Evolutionary conservation across 1,140 invertebrate species (phyloP).

Genomic region (Neodiprion lecontei): DNA sequence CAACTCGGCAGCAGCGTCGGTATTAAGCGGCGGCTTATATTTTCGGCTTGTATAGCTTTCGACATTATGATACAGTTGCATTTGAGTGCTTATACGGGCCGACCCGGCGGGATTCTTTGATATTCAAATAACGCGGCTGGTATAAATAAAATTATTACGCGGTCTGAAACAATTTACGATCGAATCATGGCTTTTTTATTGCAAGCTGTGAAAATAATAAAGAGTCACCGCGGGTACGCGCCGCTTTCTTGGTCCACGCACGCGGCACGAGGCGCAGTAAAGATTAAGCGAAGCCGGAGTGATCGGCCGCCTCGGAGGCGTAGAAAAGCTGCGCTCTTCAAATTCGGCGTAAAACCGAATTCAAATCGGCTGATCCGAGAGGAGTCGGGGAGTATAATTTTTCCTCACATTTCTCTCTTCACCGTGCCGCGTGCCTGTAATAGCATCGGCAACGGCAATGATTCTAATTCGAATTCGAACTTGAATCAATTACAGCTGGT

Average conservation of each 20-base stretch:
- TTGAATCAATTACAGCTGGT: no score
- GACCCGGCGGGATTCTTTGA: conserved; percentile 10
- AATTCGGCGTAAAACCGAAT: not conserved
- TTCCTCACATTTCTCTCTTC: not conserved
- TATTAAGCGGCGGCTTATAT: not conserved
- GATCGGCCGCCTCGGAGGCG: not conserved
- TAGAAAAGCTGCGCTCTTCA: not conserved
- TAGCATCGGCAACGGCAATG: no score
- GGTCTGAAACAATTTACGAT: not conserved
- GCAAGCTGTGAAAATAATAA: not conserved
- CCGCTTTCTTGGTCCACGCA: not conserved
- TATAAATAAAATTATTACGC: conserved; percentile 14
- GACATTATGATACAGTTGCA: conserved; percentile 5
- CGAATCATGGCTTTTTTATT: conserved; percentile 1
- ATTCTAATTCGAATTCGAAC: no score
- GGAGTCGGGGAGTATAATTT: not conserved
- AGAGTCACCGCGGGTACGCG: not conserved
- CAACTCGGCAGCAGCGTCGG: not conserved
- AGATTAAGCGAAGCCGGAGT: not conserved
- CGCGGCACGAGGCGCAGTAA: conserved; percentile 1
- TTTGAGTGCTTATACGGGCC: no score
- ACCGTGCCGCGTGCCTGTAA: not conserved
- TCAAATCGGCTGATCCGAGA: not conserved
- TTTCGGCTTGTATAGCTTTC: not conserved
- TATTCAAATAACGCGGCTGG: conserved; percentile 6